A percentile compares a stretch with the other conserved stretches of the same genome.
phyloP scores from a whole-genome alignment of 2,113 vertebrate genomes.

The Hydrolagus affinis region DNA sequence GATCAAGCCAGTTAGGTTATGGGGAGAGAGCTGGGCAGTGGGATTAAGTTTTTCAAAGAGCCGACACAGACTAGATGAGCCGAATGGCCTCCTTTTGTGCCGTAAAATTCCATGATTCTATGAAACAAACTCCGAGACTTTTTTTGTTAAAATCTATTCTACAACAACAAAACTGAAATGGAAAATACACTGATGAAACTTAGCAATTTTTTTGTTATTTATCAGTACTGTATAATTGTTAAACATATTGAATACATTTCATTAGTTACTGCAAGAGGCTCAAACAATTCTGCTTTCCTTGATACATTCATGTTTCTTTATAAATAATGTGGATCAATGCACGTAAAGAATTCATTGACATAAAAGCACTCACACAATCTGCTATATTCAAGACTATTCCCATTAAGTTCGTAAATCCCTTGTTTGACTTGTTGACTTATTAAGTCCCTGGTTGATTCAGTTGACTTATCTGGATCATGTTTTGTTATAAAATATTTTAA shows the following conservation, averaged over 20 bases:
- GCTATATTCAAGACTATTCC: neutral
- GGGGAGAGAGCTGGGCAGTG: too few relatives aligned
- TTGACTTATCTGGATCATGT: neutral
- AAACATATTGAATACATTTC: too few relatives aligned
- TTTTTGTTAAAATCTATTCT: neutral
- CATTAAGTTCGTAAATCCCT: neutral
- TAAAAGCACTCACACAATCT: neutral
- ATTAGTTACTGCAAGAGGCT: neutral
- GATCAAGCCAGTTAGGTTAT: too few relatives aligned
- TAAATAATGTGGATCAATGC: neutral
- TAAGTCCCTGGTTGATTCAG: neutral
- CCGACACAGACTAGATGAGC: too few relatives aligned
- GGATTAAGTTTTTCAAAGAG: too few relatives aligned
- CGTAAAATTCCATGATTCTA: too few relatives aligned
- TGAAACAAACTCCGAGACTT: neutral
- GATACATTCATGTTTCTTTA: neutral
- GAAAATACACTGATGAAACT: too few relatives aligned
- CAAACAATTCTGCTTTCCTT: neutral
- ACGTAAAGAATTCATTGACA: neutral
- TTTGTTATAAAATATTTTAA: neutral
- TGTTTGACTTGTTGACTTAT: neutral
- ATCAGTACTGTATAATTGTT: neutral
- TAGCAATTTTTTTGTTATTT: neutral
- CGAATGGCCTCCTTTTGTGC: too few relatives aligned
- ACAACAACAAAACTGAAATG: neutral